Evolutionary conservation across 2,797 vertebrate genomes (phyloP).

Genomic region (Gambusia yucatana): DNA sequence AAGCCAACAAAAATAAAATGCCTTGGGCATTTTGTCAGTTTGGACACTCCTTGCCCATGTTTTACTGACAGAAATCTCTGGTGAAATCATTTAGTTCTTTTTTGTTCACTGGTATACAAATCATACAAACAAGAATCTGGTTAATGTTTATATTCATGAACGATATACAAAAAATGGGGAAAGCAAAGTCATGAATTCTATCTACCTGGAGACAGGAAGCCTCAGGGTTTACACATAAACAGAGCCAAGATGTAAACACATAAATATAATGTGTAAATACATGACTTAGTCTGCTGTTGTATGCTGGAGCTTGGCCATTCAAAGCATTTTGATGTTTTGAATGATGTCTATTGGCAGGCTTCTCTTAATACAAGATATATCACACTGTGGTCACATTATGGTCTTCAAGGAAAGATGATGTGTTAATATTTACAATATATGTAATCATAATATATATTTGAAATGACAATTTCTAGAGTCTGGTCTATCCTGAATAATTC

Average conservation of each 20-base stretch:
- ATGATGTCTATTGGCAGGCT: constrained; percentile 10
- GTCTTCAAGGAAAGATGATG: neutral
- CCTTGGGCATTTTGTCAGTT: constrained; percentile 18
- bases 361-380: neutral
- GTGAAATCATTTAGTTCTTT: constrained; percentile 26
- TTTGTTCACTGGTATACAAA: constrained; percentile 24
- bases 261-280: constrained; percentile 36
- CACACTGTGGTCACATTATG: neutral
- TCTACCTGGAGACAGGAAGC: constrained; percentile 39
- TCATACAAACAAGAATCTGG: constrained; percentile 51
- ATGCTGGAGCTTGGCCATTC: neutral
- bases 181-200: constrained; percentile 19
- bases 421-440: neutral
- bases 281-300: constrained; percentile 16
- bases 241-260: constrained; percentile 38
- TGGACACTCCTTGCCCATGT: constrained; percentile 21
- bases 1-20: constrained; percentile 4
- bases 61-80: constrained; percentile 37
- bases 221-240: constrained; percentile 31
- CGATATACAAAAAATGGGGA: constrained; percentile 6
- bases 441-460: constrained; percentile 8
- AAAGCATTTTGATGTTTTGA: constrained; percentile 11
- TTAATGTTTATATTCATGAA: constrained; percentile 35
- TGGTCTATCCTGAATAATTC: neutral
- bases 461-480: neutral